These are phyloP conservation scores for Pterostichus niger DNA, from an alignment of 2,888 invertebrate genomes.

Conservation along the genomic window DNA sequence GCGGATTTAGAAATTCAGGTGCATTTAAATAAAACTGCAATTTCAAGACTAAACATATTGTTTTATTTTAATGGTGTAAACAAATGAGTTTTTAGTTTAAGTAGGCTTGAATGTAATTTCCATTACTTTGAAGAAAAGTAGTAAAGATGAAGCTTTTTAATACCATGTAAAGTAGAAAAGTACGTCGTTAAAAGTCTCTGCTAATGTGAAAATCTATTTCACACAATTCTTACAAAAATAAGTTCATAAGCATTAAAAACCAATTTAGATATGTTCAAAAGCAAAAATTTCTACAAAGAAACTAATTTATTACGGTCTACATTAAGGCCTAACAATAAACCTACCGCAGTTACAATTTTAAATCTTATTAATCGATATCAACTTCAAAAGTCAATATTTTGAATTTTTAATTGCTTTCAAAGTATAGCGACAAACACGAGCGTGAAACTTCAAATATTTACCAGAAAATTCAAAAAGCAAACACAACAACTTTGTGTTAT, in stretches of 20 bases:
- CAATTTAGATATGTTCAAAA: conserved; percentile 6
- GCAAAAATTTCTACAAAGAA: conserved; percentile 6
- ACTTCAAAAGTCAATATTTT: too few relatives aligned
- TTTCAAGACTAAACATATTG: too few relatives aligned
- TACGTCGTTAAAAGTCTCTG: neutral
- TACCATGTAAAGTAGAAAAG: neutral
- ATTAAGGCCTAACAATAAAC: conserved; percentile 22
- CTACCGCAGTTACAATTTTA: neutral
- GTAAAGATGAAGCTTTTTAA: too few relatives aligned
- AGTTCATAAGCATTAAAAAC: conserved; percentile 14
- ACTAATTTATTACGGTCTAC: neutral
- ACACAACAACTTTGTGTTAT: neutral
- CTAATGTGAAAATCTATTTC: neutral
- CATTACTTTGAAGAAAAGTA: too few relatives aligned
- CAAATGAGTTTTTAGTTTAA: too few relatives aligned
- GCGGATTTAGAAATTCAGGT: too few relatives aligned
- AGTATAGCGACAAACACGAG: neutral
- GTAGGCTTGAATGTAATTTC: too few relatives aligned
- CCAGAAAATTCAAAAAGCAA: conserved; percentile 29
- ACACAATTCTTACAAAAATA: conserved; percentile 22
- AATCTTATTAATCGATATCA: too few relatives aligned
- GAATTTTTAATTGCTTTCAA: neutral
- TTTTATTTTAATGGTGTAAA: too few relatives aligned
- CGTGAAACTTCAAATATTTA: conserved; percentile 36
- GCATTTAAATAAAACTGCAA: too few relatives aligned